Percentiles rank a stretch among this genome's conserved stretches.
These are phyloP conservation scores for Branchipolynoe longqiensis DNA, from an alignment of 2,888 invertebrate species.

Conservation along the genomic window DNA sequence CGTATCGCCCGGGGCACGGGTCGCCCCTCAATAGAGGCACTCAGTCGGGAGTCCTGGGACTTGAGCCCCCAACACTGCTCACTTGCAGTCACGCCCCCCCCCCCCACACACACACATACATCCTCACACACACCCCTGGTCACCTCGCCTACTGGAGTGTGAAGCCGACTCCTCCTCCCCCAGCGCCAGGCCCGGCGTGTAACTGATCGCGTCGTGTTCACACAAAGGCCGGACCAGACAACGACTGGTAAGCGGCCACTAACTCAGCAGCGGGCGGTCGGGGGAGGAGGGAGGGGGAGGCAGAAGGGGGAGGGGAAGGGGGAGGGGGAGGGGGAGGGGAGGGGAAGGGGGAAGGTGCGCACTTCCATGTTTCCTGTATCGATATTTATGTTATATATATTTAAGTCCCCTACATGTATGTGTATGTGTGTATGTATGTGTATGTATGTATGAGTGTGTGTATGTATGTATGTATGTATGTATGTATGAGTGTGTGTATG, in stretches of 20 bases:
- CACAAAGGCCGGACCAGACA: conserved; percentile 27
- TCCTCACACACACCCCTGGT: no score
- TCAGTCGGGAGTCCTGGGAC: conserved; percentile 39
- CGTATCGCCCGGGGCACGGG: conserved; percentile 21
- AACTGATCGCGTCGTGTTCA: conserved; percentile 40
- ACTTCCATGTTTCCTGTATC: no score
- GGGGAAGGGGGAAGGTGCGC: neutral
- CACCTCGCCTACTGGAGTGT: conserved; percentile 6
- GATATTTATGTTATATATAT: no score
- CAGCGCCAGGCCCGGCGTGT: neutral
- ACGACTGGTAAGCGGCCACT: neutral
- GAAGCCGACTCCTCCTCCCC: conserved; percentile 8
- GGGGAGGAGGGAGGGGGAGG: neutral
- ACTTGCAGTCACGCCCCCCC: conserved; percentile 27
- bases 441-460: no score
- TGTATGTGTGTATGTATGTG: no score
- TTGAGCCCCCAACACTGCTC: conserved; percentile 29
- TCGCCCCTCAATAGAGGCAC: conserved; percentile 28
- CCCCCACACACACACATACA: neutral
- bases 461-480: no score
- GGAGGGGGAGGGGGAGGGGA: neutral
- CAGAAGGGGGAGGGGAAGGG: neutral
- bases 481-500: no score
- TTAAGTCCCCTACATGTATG: no score
- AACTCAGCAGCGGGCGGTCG: neutral